Conservation (phyloP, 2,888 invertebrate species). For the Lithophane ornitopus region DNA sequence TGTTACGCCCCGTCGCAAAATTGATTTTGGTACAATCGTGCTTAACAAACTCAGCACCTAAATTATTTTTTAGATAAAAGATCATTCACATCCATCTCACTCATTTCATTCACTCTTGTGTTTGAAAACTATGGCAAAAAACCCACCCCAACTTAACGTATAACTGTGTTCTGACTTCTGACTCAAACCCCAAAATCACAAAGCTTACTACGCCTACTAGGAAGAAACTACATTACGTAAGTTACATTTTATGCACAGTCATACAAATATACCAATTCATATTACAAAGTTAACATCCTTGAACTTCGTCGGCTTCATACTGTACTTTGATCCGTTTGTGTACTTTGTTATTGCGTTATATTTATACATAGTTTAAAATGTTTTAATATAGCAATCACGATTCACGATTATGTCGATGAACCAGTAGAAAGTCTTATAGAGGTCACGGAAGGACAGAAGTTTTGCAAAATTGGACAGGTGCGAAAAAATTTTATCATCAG, state of each 20-base stretch:
- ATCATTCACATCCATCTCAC: neutral
- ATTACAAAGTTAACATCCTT: constrained; percentile 27
- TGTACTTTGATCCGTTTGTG: constrained; percentile 45
- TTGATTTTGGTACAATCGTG: neutral
- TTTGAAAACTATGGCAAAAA: neutral
- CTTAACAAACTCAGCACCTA: neutral
- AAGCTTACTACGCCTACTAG: constrained; percentile 1
- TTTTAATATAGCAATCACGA: constrained; percentile 19
- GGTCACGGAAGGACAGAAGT: neutral
- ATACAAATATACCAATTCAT: constrained; percentile 25
- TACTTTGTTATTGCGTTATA: constrained; percentile 38
- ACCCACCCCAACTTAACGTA: too few species aligned
- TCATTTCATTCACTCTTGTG: neutral
- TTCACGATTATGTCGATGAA: constrained; percentile 35
- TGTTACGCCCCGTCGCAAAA: neutral
- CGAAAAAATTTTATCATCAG: neutral
- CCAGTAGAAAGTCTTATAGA: constrained; percentile 16
- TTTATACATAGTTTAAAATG: neutral
- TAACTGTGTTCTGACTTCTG: neutral
- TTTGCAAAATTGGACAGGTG: neutral
- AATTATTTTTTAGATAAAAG: neutral
- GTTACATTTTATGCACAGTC: constrained; percentile 14
- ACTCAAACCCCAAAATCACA: constrained; percentile 15
- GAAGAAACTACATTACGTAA: constrained; percentile 8
- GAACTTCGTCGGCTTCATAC: constrained; percentile 1